Conservation (phyloP, 2,797 vertebrate genomes). For the Chaetophractus vellerosus region DNA sequence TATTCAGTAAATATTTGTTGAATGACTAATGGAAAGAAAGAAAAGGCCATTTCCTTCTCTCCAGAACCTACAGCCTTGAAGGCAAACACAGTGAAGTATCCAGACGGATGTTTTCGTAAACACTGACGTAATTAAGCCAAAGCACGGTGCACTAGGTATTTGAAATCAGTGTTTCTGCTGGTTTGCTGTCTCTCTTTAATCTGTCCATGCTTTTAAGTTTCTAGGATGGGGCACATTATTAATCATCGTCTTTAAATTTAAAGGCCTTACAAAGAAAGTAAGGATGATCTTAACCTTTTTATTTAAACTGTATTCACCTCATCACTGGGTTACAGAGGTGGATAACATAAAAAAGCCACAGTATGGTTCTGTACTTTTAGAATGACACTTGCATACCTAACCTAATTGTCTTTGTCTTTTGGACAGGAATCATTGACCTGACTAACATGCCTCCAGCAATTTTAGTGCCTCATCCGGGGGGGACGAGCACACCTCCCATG, state of each 20-base stretch:
- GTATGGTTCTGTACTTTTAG: constrained; percentile 39
- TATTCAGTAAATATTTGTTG: neutral
- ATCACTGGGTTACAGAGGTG: neutral
- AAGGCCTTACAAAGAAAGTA: neutral
- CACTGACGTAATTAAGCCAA: neutral
- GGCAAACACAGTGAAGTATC: neutral
- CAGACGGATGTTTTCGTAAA: neutral
- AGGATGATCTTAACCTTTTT: neutral
- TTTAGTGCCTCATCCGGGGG: constrained; percentile 99
- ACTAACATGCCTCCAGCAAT: constrained; percentile 99
- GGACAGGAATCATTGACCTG: constrained; percentile 99
- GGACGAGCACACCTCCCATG: constrained; percentile 97
- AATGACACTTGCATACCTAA: neutral
- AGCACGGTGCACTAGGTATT: neutral
- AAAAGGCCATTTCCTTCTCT: neutral
- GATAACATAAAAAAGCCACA: constrained; percentile 85
- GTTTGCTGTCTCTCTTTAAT: neutral
- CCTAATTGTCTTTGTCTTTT: constrained; percentile 69
- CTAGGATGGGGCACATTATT: neutral
- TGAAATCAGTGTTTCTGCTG: neutral
- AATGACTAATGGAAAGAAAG: constrained; percentile 3
- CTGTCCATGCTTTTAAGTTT: neutral
- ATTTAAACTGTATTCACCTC: constrained; percentile 6
- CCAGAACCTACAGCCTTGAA: neutral
- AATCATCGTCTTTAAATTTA: neutral